Evolutionary conservation across 2,888 invertebrate species (phyloP), one percentile per base, ranked within the genome.

Genomic region (Bombylius major): DNA sequence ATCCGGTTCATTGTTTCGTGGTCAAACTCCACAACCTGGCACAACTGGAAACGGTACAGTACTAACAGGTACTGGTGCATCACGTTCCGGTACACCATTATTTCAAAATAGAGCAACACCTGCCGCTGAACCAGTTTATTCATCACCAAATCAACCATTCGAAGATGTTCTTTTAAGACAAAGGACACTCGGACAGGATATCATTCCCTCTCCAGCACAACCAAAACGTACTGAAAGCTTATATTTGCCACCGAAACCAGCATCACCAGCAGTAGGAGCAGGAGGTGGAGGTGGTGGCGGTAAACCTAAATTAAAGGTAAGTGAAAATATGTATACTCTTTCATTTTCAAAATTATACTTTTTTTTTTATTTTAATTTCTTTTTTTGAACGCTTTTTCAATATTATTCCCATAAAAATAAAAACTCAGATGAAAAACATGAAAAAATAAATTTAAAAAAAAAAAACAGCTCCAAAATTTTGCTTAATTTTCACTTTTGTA

Each of bases 181-280:
- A 72, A 80, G 89, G 66, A 84, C 80, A 63, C 79, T 91, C 56
- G 90, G 90, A 59, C 92, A 92, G 76, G 92, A 92, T 70, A 91
- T 92, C 71, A 82, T 89, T 67, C 90, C 91, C 60, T 91, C 91
- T 64, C 84, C 82, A 58, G 86, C 86, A 67, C 89, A 91, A 72
- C 92, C 92, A 58, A 92, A 93, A 75, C 82, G 93, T 67, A 92
- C 92, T 61, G 93, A 93, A 76, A 92, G 92, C 71, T 79, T 93
- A 65, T 92, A 86, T 75, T 83, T 90, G 65, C 78, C 81, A 54
- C 76, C 77, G 32, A 77, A 79, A 65, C 82, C 82, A 51, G 77
- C 75, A 60, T 77, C 78, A 59, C 69, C 78, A 59, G 69, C 68
- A 51, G 69, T 75, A 13, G 69, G 66, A 61, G 72, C 72, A 23